phyloP scores from a whole-genome alignment of 2,888 invertebrate genomes.

The Tetanocera ferruginea region DNA sequence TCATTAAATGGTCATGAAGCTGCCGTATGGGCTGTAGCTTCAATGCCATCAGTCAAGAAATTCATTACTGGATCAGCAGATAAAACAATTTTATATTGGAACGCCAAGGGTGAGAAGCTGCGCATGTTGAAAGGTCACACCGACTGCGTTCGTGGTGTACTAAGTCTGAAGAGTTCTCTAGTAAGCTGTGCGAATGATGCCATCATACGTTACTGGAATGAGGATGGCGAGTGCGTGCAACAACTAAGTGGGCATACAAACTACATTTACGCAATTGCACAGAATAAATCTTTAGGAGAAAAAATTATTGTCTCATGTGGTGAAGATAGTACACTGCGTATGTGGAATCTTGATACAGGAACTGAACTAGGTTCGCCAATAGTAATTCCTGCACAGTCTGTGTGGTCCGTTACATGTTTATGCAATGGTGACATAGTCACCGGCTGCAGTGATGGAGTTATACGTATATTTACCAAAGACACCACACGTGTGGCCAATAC shows the following conservation, averaged over 20 bases:
- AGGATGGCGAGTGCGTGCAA: conserved; percentile 81
- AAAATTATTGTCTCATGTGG: conserved; percentile 83
- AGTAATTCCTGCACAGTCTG: conserved; percentile 83
- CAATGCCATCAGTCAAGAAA: conserved; percentile 64
- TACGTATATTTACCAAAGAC: conserved; percentile 87
- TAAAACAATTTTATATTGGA: conserved; percentile 89
- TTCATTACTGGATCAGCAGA: conserved; percentile 92
- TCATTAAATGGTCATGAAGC: conserved; percentile 81
- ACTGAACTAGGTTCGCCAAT: conserved; percentile 61
- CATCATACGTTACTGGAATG: conserved; percentile 86
- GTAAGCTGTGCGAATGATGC: conserved; percentile 95
- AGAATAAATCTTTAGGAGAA: conserved; percentile 72
- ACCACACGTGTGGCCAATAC: conserved; percentile 78
- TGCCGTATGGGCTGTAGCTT: conserved; percentile 88
- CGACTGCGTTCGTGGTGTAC: conserved; percentile 86
- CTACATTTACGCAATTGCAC: conserved; percentile 83
- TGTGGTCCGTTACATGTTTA: conserved; percentile 88
- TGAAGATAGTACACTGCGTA: conserved; percentile 88
- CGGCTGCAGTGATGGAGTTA: conserved; percentile 88
- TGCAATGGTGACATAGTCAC: conserved; percentile 91
- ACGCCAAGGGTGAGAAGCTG: conserved; percentile 76
- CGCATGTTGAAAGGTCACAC: conserved; percentile 84
- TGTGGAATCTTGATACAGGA: conserved; percentile 76
- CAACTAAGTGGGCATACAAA: conserved; percentile 87
- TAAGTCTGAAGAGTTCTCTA: conserved; percentile 82